phyloP scores from a whole-genome alignment of 2,888 invertebrate species.

The Eumacrocentrus americanus region DNA sequence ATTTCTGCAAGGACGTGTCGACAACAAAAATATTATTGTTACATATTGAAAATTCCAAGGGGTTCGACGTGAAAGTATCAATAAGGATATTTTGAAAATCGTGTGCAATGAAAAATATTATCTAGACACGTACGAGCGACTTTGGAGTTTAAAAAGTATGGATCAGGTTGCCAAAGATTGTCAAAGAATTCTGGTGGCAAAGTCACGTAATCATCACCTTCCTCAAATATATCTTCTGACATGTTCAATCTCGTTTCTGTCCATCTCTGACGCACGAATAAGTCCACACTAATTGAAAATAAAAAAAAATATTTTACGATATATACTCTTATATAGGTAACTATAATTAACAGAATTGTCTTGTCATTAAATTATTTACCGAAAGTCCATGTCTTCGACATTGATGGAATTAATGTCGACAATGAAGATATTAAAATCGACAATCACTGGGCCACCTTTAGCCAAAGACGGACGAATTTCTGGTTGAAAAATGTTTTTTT shows the following conservation, averaged over 20 bases:
- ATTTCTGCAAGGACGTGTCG: constrained; percentile 71
- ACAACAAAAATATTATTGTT: too few species aligned
- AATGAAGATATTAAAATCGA: constrained; percentile 82
- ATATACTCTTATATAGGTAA: background rate
- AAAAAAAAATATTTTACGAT: constrained; percentile 21
- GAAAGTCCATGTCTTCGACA: constrained; percentile 88
- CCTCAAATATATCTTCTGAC: constrained; percentile 79
- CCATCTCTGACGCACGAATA: constrained; percentile 85
- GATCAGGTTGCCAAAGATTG: constrained; percentile 87
- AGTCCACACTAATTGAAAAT: constrained; percentile 71
- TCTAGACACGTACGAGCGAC: constrained; percentile 70
- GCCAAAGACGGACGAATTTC: constrained; percentile 80
- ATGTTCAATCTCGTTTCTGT: constrained; percentile 76
- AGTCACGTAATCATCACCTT: constrained; percentile 80
- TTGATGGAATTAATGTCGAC: constrained; percentile 88
- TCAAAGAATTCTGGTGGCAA: constrained; percentile 81
- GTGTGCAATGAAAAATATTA: background rate
- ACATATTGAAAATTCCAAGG: too few species aligned
- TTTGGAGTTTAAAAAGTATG: constrained; percentile 85
- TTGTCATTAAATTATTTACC: constrained; percentile 64
- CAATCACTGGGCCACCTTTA: constrained; percentile 74
- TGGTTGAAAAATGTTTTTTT: constrained; percentile 55
- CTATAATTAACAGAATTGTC: too few species aligned
- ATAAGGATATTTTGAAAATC: too few species aligned
- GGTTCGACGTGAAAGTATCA: too few species aligned